phyloP scores from a whole-genome alignment of 2,797 vertebrate genomes.

The Danio jaintianensis region DNA sequence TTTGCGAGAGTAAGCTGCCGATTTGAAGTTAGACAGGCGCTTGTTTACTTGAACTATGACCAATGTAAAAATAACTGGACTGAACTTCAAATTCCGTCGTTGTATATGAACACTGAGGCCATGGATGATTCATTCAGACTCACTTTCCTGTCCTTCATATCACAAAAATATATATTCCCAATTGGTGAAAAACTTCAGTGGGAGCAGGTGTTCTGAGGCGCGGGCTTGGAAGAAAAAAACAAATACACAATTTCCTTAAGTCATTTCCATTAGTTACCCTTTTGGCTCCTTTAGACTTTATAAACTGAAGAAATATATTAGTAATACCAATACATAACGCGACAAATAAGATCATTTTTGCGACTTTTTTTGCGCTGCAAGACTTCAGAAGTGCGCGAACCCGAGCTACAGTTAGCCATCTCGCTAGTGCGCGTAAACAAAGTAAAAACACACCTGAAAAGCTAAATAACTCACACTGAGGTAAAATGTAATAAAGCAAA shows the following conservation, averaged over 20 bases:
- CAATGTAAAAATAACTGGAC: neutral
- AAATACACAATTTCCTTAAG: neutral
- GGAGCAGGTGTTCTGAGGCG: neutral
- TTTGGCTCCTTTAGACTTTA: neutral
- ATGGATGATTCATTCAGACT: neutral
- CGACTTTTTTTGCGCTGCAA: neutral
- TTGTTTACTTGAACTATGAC: conserved; percentile 12
- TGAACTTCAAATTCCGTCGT: neutral
- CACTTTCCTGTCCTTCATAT: neutral
- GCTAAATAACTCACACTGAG: neutral
- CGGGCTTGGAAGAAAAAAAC: neutral
- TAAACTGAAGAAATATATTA: neutral
- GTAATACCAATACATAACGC: neutral
- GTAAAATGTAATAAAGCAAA: neutral
- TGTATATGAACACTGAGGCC: neutral
- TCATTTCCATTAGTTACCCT: neutral
- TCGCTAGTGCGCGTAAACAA: neutral
- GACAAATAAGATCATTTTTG: neutral
- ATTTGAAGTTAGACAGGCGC: neutral
- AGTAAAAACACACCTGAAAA: neutral
- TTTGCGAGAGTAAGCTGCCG: neutral
- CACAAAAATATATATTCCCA: no score
- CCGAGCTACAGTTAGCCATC: conserved; percentile 39
- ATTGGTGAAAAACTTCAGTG: neutral
- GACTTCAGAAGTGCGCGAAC: conserved; percentile 23